These are phyloP conservation scores for Mastigias papua DNA, from an alignment of 30 jellyfish, hydroid and myxozoan genomes.

Conservation along the genomic window DNA sequence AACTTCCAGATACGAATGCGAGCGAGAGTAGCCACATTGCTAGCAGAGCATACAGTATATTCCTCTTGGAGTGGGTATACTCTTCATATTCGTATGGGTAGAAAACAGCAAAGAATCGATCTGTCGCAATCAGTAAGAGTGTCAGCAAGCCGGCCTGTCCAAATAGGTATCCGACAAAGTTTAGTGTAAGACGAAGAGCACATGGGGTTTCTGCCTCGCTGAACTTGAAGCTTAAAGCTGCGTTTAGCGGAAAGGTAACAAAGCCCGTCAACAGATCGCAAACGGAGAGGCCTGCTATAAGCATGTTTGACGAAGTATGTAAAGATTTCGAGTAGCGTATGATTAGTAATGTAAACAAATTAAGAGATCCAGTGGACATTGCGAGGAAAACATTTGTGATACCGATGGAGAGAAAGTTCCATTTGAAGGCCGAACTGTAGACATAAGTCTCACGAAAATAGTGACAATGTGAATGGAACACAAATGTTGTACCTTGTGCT, in stretches of 20 bases:
- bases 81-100: constrained; percentile 50
- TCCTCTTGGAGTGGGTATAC: constrained; percentile 16
- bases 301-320: constrained; percentile 64
- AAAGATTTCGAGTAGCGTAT: constrained; percentile 42
- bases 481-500: not conserved
- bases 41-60: constrained; percentile 22
- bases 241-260: constrained; percentile 63
- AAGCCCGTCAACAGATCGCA: constrained; percentile 57
- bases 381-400: constrained; percentile 37
- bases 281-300: constrained; percentile 66
- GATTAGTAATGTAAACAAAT: constrained; percentile 38
- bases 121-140: constrained; percentile 61
- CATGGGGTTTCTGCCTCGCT: constrained; percentile 66
- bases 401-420: constrained; percentile 63
- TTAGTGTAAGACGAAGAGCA: constrained; percentile 47
- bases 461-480: constrained; percentile 49
- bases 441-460: constrained; percentile 52
- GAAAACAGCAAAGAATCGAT: constrained; percentile 68
- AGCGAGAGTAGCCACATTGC: constrained; percentile 56
- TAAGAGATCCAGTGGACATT: constrained; percentile 32
- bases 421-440: constrained; percentile 36
- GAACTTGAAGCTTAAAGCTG: constrained; percentile 39
- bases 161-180: constrained; percentile 67
- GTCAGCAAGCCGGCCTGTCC: constrained; percentile 70
- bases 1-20: constrained; percentile 56